phyloP scores from a whole-genome alignment of 2,888 invertebrate species.

The Agrochola litura region DNA sequence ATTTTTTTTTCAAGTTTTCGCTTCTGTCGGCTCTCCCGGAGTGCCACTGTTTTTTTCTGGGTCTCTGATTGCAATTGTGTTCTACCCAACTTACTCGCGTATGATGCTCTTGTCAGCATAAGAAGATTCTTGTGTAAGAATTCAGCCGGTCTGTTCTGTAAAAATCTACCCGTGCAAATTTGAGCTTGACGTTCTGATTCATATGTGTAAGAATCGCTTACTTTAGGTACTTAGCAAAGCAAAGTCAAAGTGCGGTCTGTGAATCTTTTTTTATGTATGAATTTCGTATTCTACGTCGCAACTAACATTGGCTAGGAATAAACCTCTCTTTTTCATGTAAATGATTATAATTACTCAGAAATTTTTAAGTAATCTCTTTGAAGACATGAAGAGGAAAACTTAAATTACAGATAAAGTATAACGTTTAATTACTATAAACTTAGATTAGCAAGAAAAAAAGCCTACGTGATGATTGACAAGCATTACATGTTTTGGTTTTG shows the following conservation, averaged over 20 bases:
- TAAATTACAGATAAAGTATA: slow-evolving; percentile 2
- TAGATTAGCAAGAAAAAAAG: slow-evolving; percentile 45
- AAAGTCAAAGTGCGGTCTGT: background rate
- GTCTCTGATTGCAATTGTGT: background rate
- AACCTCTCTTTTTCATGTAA: background rate
- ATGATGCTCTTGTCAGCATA: background rate
- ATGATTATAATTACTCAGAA: background rate
- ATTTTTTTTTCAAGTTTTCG: too few relatives aligned
- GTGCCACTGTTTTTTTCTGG: background rate
- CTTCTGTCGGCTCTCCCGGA: too few relatives aligned
- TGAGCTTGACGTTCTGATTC: too few relatives aligned
- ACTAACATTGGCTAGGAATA: background rate
- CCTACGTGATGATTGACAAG: slow-evolving; percentile 49
- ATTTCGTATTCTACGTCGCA: background rate
- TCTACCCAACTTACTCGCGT: background rate
- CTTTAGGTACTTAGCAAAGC: background rate
- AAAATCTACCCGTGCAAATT: too few relatives aligned
- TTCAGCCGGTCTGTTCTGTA: too few relatives aligned
- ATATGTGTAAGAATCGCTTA: background rate
- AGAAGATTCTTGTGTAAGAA: background rate
- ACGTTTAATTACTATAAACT: slow-evolving; percentile 33
- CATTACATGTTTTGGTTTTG: slow-evolving; percentile 29
- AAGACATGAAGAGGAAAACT: slow-evolving; percentile 19
- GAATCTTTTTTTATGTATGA: background rate
- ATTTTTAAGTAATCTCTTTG: background rate